Conservation (phyloP, 2,888 invertebrate species). For the Noctua fimbriata region DNA sequence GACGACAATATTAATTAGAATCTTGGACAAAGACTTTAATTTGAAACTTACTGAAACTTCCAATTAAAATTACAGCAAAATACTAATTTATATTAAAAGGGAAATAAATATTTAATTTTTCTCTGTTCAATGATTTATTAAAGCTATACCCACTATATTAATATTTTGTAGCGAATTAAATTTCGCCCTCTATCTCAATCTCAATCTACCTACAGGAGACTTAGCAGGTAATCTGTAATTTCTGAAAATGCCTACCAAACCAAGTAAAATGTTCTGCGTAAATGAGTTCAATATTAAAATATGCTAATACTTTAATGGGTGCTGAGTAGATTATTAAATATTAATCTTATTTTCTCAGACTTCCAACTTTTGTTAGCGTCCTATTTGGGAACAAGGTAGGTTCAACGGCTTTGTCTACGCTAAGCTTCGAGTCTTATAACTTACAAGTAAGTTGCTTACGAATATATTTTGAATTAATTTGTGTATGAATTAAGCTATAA, state of each 20-base stretch:
- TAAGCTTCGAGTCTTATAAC: neutral
- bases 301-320: conserved; percentile 46
- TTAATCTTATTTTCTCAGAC: conserved; percentile 32
- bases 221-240: conserved; percentile 13
- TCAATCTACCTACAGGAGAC: neutral
- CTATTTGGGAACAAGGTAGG: neutral
- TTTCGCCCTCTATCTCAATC: neutral
- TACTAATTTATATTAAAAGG: conserved; percentile 18
- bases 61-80: conserved; percentile 29
- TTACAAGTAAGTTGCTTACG: neutral
- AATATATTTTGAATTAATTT: conserved; percentile 1
- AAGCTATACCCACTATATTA: conserved; percentile 36
- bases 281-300: conserved; percentile 50
- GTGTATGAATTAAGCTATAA: neutral
- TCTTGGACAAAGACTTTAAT: neutral
- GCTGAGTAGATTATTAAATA: conserved; percentile 40
- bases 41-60: neutral
- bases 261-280: neutral
- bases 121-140: conserved; percentile 52
- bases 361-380: neutral
- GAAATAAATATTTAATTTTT: conserved; percentile 48
- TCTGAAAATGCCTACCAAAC: conserved; percentile 4
- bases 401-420: conserved; percentile 3
- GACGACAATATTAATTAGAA: neutral
- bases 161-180: conserved; percentile 43